Evolutionary conservation across 2,797 vertebrate genomes (phyloP).

Genomic region (Poeciliopsis turneri): DNA sequence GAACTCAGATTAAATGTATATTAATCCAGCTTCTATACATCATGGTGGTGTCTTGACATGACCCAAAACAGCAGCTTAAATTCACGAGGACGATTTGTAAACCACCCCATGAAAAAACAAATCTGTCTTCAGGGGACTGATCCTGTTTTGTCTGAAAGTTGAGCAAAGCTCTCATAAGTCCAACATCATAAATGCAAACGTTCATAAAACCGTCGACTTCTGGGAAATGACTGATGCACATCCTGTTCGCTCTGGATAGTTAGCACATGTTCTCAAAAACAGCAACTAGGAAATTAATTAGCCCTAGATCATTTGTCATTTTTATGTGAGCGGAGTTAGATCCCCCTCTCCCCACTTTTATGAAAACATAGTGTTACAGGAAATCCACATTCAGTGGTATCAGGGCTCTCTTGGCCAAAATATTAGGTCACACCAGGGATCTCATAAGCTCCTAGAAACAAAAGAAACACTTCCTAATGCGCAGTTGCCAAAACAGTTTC

Average conservation of each 20-base stretch:
- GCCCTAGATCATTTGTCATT: constrained; percentile 46
- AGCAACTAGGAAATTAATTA: constrained; percentile 48
- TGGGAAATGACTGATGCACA: constrained; percentile 13
- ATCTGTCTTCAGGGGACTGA: background rate
- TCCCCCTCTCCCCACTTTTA: constrained; percentile 23
- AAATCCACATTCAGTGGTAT: constrained; percentile 34
- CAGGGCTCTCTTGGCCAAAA: constrained; percentile 41
- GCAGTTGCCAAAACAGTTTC: constrained; percentile 29
- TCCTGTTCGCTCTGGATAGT: constrained; percentile 29
- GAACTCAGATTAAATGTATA: background rate
- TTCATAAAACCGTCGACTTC: constrained; percentile 27
- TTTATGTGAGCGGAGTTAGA: constrained; percentile 24
- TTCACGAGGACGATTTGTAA: background rate
- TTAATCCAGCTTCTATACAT: constrained; percentile 6
- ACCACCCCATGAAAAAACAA: background rate
- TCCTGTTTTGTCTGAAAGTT: constrained; percentile 17
- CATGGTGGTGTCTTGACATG: background rate
- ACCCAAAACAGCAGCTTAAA: background rate
- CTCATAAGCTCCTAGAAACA: constrained; percentile 36
- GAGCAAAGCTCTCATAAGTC: constrained; percentile 10
- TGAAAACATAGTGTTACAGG: constrained; percentile 30
- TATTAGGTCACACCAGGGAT: constrained; percentile 32
- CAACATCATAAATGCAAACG: constrained; percentile 24
- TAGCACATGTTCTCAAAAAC: constrained; percentile 40
- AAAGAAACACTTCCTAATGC: constrained; percentile 37